These are phyloP conservation scores for Chrosomus eos DNA, from an alignment of 2,797 vertebrate species.

Conservation along the genomic window DNA sequence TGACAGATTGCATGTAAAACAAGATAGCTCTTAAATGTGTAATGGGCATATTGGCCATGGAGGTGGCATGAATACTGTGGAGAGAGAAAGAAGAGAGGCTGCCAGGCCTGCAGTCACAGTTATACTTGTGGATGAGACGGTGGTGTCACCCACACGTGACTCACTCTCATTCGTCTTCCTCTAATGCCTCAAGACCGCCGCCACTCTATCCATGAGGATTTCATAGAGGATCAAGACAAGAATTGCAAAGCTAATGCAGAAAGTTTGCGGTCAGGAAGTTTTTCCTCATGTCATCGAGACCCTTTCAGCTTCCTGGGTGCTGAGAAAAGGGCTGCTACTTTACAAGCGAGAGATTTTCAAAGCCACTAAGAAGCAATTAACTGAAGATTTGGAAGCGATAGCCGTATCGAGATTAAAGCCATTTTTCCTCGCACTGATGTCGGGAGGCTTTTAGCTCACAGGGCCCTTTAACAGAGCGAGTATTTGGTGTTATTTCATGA, in stretches of 20 bases:
- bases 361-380: slow-evolving; percentile 41
- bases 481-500: slow-evolving; percentile 23
- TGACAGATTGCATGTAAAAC: slow-evolving; percentile 30
- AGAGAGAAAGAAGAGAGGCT: neutral
- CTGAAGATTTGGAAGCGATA: slow-evolving; percentile 26
- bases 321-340: neutral
- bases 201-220: neutral
- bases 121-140: slow-evolving; percentile 35
- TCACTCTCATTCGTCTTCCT: slow-evolving; percentile 25
- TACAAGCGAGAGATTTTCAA: slow-evolving; percentile 18
- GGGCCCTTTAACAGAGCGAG: slow-evolving; percentile 12
- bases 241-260: slow-evolving; percentile 30
- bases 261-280: slow-evolving; percentile 7
- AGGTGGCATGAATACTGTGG: slow-evolving; percentile 21
- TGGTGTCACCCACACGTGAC: slow-evolving; percentile 45
- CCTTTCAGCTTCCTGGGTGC: neutral
- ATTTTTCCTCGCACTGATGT: neutral
- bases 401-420: slow-evolving; percentile 7
- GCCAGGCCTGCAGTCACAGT: slow-evolving; percentile 10
- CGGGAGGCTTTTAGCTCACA: slow-evolving; percentile 40
- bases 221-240: slow-evolving; percentile 12
- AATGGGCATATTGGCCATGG: slow-evolving; percentile 23
- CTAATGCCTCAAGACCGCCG: neutral
- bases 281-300: neutral
- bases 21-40: slow-evolving; percentile 12